Evolutionary conservation across 2,797 vertebrate species (phyloP).

Genomic region (Otus scops): DNA sequence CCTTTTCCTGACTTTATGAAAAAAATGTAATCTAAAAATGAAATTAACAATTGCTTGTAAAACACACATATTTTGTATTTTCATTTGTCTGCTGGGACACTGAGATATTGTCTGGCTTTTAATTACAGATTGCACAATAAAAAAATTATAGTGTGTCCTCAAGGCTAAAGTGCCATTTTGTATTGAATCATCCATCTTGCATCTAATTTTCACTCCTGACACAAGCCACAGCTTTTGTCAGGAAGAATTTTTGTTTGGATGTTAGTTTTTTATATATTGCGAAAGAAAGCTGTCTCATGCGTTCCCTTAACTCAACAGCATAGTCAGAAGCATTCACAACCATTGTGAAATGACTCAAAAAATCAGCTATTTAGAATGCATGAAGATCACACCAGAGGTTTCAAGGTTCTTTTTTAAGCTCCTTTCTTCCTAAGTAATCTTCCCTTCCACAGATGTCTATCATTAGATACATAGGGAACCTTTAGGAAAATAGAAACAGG

Average conservation of each 20-base stretch:
- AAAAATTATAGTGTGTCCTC: background rate
- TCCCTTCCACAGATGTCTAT: background rate
- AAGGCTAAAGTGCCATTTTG: constrained; percentile 10
- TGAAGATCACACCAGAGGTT: background rate
- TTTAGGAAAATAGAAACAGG: background rate
- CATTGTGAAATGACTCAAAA: constrained; percentile 9
- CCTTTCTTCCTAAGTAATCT: background rate
- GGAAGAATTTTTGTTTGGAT: constrained; percentile 30
- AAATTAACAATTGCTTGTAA: background rate
- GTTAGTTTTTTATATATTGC: background rate
- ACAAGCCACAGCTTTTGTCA: constrained; percentile 50
- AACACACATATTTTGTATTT: background rate
- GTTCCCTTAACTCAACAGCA: background rate
- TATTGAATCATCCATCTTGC: constrained; percentile 39
- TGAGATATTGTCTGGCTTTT: constrained; percentile 17
- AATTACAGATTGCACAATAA: constrained; percentile 17
- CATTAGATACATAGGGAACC: background rate
- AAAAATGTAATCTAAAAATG: background rate
- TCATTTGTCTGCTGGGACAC: background rate
- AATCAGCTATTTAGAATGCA: background rate
- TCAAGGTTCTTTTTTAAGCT: background rate
- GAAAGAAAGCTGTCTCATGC: constrained; percentile 21
- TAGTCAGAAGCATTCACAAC: background rate
- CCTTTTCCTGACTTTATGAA: background rate
- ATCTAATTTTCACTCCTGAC: constrained; percentile 60